Evolutionary conservation across 2,113 vertebrate genomes (phyloP), one percentile per base, ranked within the genome.

Genomic region (Egretta garzetta): DNA sequence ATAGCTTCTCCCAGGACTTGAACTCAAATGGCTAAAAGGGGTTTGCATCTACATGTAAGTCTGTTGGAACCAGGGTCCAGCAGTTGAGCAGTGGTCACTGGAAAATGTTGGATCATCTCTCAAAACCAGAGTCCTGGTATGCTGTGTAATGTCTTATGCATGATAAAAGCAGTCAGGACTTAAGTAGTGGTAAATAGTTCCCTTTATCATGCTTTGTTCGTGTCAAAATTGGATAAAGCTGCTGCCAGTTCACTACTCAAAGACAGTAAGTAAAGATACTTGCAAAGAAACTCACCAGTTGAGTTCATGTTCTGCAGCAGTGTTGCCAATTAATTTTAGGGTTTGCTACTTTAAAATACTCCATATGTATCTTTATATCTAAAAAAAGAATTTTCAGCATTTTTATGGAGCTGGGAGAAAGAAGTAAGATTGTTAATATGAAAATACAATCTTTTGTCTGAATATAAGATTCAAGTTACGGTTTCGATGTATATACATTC

Each of bases 21-120:
- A 85, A 49, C 43, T 76, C 50, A 75, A 41, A 50, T 81, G 12
- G 18, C 14, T 74, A 14, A 43, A 35, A 58, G 9, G 22, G 21
- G 5, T 73, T 80, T 94, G 21, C 8, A 8, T 62, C 4, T 20
- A 13, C 7, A 0, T 22, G 17, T 24, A 10, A 56, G 47, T 64
- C 62, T 66, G 9, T 71, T 72, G 77, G 59, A 94, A 47, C 28
- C 74, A 63, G 33, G 76, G 11, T 70, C 50, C 28, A 47, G 52
- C 58, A 47, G 21, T 28, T 75, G 13, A 75, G 47, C 0, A 0
- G 21, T 0, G 0, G 56, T 90, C 45, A 58, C 37, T 19, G 19
- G 35, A 58, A 92, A 88, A 58, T 35, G 10, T 50, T 80, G 62
- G 49, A 56, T 91, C 39, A 21, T 82, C 35, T 93, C 64, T 82